A percentile compares a stretch with the other conserved stretches of the same genome.
These are phyloP conservation scores for Imbricaverruca yamaguchii DNA, from an alignment of 2,888 invertebrate genomes.

Conservation along the genomic window DNA sequence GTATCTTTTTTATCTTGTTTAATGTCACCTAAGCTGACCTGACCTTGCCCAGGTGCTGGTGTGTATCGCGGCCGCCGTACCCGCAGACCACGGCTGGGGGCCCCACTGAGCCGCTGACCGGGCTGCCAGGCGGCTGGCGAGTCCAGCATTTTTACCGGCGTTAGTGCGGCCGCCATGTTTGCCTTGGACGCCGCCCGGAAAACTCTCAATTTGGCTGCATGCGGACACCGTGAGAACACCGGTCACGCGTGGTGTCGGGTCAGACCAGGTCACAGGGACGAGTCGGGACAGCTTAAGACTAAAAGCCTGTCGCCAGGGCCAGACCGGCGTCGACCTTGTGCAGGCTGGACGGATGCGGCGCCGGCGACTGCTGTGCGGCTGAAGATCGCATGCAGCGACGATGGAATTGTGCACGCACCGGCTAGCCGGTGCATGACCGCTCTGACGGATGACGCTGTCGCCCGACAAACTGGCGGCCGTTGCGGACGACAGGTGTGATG, in stretches of 20 bases:
- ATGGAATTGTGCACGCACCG: too few relatives aligned
- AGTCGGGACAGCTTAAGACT: background rate
- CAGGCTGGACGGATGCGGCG: too few relatives aligned
- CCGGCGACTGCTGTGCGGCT: too few relatives aligned
- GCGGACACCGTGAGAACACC: constrained; percentile 9
- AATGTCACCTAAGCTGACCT: too few relatives aligned
- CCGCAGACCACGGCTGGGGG: too few relatives aligned
- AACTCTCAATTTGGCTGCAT: constrained; percentile 9
- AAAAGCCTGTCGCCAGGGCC: too few relatives aligned
- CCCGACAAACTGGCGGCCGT: background rate
- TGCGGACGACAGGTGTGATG: background rate
- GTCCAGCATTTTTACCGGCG: background rate
- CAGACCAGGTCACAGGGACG: background rate
- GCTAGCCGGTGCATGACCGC: background rate
- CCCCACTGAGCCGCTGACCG: background rate
- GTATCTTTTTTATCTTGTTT: too few relatives aligned
- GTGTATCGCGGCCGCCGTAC: too few relatives aligned
- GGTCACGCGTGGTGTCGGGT: background rate
- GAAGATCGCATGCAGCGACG: too few relatives aligned
- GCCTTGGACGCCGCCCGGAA: constrained; percentile 12
- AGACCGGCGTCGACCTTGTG: too few relatives aligned
- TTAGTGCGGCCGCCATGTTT: background rate
- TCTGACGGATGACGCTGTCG: background rate
- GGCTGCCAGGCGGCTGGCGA: background rate
- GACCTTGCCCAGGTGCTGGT: too few relatives aligned